Evolutionary conservation across 2,888 invertebrate species (phyloP).

Genomic region (Xestobium rufovillosum): DNA sequence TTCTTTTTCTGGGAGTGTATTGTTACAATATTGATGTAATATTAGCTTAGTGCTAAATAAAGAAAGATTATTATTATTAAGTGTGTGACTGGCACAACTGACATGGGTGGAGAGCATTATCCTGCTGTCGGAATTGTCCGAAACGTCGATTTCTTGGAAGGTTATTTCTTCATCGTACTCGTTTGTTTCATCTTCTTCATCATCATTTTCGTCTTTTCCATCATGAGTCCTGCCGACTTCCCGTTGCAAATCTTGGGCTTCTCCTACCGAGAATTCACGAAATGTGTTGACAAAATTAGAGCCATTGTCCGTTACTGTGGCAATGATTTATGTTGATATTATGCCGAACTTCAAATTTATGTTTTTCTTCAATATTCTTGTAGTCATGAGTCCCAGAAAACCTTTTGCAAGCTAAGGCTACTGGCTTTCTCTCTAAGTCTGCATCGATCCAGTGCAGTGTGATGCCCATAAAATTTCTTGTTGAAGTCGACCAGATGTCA

Average conservation of each 20-base stretch:
- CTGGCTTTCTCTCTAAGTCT: too few relatives aligned
- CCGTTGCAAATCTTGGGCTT: conserved; percentile 1
- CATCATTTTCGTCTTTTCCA: conserved; percentile 6
- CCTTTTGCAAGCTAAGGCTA: conserved; percentile 17
- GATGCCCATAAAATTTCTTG: conserved; percentile 16
- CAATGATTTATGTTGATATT: conserved; percentile 10
- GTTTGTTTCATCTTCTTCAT: conserved; percentile 8
- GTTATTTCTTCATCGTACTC: conserved; percentile 6
- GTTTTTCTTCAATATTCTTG: conserved; percentile 17
- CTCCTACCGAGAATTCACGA: conserved; percentile 11
- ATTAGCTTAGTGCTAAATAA: too few relatives aligned
- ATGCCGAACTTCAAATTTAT: conserved; percentile 13
- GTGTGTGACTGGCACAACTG: conserved; percentile 19
- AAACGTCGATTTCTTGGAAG: conserved; percentile 6
- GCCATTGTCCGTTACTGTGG: conserved; percentile 17
- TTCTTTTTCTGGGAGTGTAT: too few relatives aligned
- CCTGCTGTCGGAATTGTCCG: not conserved
- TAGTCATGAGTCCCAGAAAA: conserved; percentile 16
- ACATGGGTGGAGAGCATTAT: conserved; percentile 8
- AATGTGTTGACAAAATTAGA: conserved; percentile 19
- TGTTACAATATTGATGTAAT: too few relatives aligned
- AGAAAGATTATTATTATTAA: conserved; percentile 16
- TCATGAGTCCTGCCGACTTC: too few relatives aligned
- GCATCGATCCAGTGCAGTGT: too few relatives aligned
- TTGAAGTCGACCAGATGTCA: conserved; percentile 18